phyloP scores from a whole-genome alignment of 2,888 invertebrate species.

The Polyploca ridens region DNA sequence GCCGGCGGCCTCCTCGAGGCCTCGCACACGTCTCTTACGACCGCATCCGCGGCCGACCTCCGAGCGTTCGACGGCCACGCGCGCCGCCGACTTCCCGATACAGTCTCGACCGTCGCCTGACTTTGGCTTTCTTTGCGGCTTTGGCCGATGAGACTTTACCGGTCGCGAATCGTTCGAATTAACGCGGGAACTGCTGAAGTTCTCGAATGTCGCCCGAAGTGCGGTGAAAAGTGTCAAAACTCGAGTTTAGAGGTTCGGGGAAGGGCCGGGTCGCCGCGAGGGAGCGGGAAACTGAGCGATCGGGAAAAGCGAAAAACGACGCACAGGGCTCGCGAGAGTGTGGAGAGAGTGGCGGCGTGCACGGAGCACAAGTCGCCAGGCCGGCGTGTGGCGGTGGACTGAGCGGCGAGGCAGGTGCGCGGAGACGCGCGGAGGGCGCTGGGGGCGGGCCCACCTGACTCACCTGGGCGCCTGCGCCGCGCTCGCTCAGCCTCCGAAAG shows the following conservation, averaged over 20 bases:
- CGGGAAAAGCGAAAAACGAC: conserved; percentile 80
- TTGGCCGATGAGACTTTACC: conserved; percentile 37
- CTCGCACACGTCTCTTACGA: conserved; percentile 79
- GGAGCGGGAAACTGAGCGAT: conserved; percentile 77
- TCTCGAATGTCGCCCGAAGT: conserved; percentile 43
- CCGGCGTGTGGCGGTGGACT: conserved; percentile 76
- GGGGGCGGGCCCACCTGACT: conserved; percentile 82
- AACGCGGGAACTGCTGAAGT: conserved; percentile 69
- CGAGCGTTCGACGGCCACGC: conserved; percentile 71
- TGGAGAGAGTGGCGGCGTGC: conserved; percentile 82
- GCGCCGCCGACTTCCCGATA: conserved; percentile 67
- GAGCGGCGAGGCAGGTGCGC: conserved; percentile 77
- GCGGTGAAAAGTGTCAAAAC: conserved; percentile 57
- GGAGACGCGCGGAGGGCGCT: conserved; percentile 70
- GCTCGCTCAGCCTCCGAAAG: conserved; percentile 69
- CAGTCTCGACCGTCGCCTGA: conserved; percentile 41
- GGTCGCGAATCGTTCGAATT: conserved; percentile 27
- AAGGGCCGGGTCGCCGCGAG: conserved; percentile 62
- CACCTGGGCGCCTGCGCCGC: conserved; percentile 83
- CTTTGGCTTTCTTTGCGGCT: conserved; percentile 26
- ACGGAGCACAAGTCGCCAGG: conserved; percentile 81
- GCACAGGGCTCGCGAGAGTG: conserved; percentile 81
- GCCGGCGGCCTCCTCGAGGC: conserved; percentile 84
- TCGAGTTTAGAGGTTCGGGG: conserved; percentile 52
- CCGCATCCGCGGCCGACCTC: conserved; percentile 80